These are phyloP conservation scores for Actias luna DNA, from an alignment of 2,888 invertebrate species.

Conservation along the genomic window DNA sequence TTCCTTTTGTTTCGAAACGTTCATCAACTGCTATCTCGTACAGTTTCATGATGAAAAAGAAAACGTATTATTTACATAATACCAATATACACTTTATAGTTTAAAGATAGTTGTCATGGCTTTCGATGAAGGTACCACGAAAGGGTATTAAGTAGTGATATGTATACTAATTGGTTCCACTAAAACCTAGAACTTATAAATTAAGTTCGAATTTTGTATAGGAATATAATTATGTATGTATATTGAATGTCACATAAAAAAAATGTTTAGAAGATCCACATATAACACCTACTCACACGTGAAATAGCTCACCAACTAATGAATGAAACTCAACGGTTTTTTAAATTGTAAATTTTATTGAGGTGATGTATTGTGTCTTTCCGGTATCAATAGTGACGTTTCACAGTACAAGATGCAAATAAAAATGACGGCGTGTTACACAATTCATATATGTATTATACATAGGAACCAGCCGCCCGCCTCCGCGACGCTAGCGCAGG, in stretches of 20 bases:
- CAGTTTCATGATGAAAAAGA: too few species aligned
- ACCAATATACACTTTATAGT: too few species aligned
- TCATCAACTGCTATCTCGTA: too few species aligned
- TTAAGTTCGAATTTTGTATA: too few species aligned
- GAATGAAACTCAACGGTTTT: constrained; percentile 1
- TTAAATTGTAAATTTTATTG: constrained; percentile 18
- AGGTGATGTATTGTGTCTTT: constrained; percentile 28
- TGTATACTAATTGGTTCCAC: too few species aligned
- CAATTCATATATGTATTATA: constrained; percentile 18
- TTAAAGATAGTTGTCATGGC: too few species aligned
- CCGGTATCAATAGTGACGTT: constrained; percentile 30
- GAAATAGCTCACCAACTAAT: constrained; percentile 1
- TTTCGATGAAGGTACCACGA: too few species aligned
- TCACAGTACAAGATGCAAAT: constrained; percentile 41
- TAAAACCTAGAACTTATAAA: too few species aligned
- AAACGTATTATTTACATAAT: too few species aligned
- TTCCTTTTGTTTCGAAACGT: too few species aligned
- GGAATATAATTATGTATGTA: too few species aligned
- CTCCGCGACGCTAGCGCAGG: constrained; percentile 57
- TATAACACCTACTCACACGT: not conserved
- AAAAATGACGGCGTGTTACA: constrained; percentile 41
- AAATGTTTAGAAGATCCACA: not conserved
- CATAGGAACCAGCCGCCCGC: constrained; percentile 44
- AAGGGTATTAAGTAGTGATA: too few species aligned
- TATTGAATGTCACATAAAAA: not conserved